phyloP scores from a whole-genome alignment of 2,113 vertebrate species.

The Psephotus haematonotus region DNA sequence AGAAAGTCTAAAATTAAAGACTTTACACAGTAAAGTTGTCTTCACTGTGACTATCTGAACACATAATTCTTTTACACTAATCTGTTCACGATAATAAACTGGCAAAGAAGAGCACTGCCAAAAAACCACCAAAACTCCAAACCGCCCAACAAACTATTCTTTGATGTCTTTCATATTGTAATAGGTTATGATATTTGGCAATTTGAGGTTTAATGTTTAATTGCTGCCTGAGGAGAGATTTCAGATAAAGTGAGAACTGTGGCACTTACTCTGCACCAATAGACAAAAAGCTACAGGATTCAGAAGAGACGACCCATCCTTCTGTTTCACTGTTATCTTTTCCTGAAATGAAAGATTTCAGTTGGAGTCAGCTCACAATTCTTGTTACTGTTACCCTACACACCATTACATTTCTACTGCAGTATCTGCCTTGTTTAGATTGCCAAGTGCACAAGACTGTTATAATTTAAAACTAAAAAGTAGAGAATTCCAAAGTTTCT shows the following conservation, averaged over 20 bases:
- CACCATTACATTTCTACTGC: not conserved
- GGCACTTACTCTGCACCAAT: constrained; percentile 91
- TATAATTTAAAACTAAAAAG: not conserved
- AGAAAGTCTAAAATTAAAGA: not conserved
- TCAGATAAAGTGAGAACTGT: not conserved
- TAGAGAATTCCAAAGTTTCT: not conserved
- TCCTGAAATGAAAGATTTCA: constrained; percentile 62
- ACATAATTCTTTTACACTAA: not conserved
- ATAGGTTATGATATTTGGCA: not conserved
- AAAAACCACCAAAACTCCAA: not conserved
- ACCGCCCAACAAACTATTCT: not conserved
- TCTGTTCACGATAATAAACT: not conserved
- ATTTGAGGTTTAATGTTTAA: not conserved
- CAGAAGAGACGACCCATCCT: constrained; percentile 98
- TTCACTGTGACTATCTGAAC: not conserved
- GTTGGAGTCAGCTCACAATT: not conserved
- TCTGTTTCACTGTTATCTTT: constrained; percentile 86
- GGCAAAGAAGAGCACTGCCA: not conserved
- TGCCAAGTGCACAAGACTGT: not conserved
- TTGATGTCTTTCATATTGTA: not conserved
- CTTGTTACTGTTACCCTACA: not conserved
- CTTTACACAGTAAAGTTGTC: not conserved
- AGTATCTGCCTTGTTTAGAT: not conserved
- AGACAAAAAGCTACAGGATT: constrained; percentile 98
- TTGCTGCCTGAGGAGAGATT: not conserved